Evolutionary conservation across 2,888 invertebrate genomes (phyloP), one percentile per base, ranked within the genome.

Genomic region (Drosophila imparisetae): DNA sequence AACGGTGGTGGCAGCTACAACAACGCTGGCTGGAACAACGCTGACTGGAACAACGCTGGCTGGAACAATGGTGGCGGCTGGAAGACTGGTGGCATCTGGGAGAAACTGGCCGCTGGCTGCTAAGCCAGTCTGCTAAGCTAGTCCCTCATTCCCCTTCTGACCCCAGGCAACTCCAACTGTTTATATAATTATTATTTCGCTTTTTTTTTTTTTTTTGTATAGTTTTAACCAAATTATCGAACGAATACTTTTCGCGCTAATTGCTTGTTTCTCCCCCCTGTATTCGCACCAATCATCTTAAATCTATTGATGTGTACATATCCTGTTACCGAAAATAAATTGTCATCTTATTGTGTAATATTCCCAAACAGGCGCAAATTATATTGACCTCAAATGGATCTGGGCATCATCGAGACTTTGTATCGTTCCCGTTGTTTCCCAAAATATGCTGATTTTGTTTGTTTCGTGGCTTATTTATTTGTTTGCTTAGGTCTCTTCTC

Each of bases 31-130:
- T 86, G 72, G 70, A 85, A 82, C 60, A 72, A 78, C 18, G 54
- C 54, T 55, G 89, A 83, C 66, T 86, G 70, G 69, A 85, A 80
- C 63, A 74, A 77, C 8, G 81, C 77, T 27, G 81, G 89, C 61
- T 11, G 34, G 30, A 75, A 60, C 53, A 78, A 61, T 5, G 42
- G 40, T 2, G 63, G 74, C 18, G 86, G 84, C 77, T 91, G 80
- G 80, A 90, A 91, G 69, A 78, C 87, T 50, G 91, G 91, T 40
- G 90, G 90, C 75, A 83, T 90, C 72, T 88, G 82, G 72, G 91
- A 91, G 78, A 90, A 90, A 65, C 65, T 91, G 42, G 63, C 82
- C 4, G 42, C 83, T 13, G 90, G 91, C 66, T 90, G 90, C 66
- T 90, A 91, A 40, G 49, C 29, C 7, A 24, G 13, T 13, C 21